Conservation (phyloP, 2,113 vertebrate species). For the Eleginops maclovinus region DNA sequence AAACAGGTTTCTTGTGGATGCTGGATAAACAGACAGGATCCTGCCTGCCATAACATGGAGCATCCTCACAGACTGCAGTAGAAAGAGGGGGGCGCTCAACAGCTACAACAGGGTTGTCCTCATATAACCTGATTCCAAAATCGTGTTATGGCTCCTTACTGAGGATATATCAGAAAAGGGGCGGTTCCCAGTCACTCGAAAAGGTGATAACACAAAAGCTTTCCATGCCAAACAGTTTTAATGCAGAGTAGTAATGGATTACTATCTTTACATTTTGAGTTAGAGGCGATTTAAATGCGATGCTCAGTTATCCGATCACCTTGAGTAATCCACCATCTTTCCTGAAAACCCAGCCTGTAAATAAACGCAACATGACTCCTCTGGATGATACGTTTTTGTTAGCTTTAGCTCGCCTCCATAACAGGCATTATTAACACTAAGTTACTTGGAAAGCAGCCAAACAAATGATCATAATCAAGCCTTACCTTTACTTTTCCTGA, state of each 20-base stretch:
- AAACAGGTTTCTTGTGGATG: neutral
- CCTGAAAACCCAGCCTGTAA: neutral
- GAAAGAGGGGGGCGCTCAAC: neutral
- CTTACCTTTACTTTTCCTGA: conserved; percentile 79
- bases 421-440: neutral
- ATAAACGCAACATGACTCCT: neutral
- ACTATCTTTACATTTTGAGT: neutral
- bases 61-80: conserved; percentile 30
- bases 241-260: neutral
- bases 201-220: too few relatives aligned
- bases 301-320: neutral
- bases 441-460: neutral
- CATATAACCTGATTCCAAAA: conserved; percentile 43
- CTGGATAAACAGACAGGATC: neutral
- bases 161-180: neutral
- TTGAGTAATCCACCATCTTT: conserved; percentile 10
- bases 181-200: neutral
- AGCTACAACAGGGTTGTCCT: conserved; percentile 46
- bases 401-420: neutral
- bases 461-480: neutral
- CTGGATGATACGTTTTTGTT: conserved; percentile 20
- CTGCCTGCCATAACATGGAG: conserved; percentile 37
- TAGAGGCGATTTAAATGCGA: neutral
- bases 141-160: neutral
- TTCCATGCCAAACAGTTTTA: neutral